Evolutionary conservation across 2,888 invertebrate species (phyloP).

Genomic region (Patella ulyssiponensis): DNA sequence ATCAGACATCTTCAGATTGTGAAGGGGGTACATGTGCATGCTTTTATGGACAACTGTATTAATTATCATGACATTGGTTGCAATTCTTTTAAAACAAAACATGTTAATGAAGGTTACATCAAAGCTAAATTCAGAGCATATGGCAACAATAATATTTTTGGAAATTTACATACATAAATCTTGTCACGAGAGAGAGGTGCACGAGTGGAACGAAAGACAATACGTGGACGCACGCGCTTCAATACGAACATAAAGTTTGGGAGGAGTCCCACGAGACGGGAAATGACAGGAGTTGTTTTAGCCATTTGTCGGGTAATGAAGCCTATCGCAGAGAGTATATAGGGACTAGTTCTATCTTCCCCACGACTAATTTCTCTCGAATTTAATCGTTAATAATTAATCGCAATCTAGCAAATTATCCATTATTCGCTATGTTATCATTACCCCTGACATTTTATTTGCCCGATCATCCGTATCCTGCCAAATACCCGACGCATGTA

Average conservation of each 20-base stretch:
- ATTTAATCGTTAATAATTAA: conserved; percentile 40
- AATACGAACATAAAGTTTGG: not conserved
- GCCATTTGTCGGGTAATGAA: conserved; percentile 22
- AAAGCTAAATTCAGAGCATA: no score
- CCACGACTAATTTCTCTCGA: conserved; percentile 32
- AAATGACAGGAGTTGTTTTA: conserved; percentile 23
- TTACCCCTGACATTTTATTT: conserved; percentile 34
- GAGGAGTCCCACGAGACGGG: conserved; percentile 12
- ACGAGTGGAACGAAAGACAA: not conserved
- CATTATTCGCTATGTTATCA: conserved; percentile 35
- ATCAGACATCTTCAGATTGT: no score
- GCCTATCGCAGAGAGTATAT: conserved; percentile 18
- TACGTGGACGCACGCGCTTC: not conserved
- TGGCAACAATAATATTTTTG: no score
- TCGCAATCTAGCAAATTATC: conserved; percentile 38
- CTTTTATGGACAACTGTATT: no score
- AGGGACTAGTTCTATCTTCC: conserved; percentile 22
- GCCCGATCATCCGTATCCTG: not conserved
- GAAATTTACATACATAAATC: conserved; percentile 3
- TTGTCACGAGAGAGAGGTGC: not conserved
- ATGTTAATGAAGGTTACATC: no score
- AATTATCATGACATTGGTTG: no score
- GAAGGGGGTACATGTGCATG: no score
- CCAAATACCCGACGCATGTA: not conserved
- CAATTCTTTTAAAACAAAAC: no score